Percentiles rank a stretch among this genome's conserved stretches.
phyloP scores from a whole-genome alignment of 2,888 invertebrate genomes.

The Tanaodytes sp. region DNA sequence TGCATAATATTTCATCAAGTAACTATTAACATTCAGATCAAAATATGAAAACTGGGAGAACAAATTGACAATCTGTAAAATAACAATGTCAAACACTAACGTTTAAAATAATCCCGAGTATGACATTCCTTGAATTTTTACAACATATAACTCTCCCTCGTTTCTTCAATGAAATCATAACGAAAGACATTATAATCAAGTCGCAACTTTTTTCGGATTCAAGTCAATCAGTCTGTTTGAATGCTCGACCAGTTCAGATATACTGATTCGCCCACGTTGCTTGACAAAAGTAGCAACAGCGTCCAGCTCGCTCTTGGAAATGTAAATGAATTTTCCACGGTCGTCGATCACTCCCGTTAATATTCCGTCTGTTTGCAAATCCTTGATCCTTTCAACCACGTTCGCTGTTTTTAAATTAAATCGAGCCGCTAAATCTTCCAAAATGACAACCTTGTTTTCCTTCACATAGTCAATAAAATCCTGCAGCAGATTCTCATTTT shows the following conservation, averaged over 20 bases:
- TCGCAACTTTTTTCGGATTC: constrained; percentile 73
- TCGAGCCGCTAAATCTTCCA: constrained; percentile 93
- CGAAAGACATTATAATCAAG: too few relatives aligned
- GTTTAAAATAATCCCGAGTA: too few relatives aligned
- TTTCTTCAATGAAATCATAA: too few relatives aligned
- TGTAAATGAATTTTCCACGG: constrained; percentile 98
- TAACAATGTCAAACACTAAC: too few relatives aligned
- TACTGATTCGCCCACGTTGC: constrained; percentile 94
- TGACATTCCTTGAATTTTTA: too few relatives aligned
- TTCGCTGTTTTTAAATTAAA: constrained; percentile 94
- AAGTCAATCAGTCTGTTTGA: constrained; percentile 94
- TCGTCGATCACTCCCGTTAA: constrained; percentile 99
- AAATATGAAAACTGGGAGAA: too few relatives aligned
- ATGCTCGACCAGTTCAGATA: constrained; percentile 93
- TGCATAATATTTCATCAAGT: too few relatives aligned
- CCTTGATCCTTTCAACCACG: constrained; percentile 88
- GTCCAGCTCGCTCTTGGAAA: constrained; percentile 90
- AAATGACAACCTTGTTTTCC: constrained; percentile 90
- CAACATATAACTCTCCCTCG: too few relatives aligned
- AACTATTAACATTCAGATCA: too few relatives aligned
- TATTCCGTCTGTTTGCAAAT: constrained; percentile 85
- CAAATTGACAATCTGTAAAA: too few relatives aligned
- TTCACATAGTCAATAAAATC: constrained; percentile 91
- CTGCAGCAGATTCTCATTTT: constrained; percentile 82
- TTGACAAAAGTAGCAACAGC: constrained; percentile 96